Evolutionary conservation across 2,113 vertebrate species (phyloP).

Genomic region (Dipodomys stephensi): DNA sequence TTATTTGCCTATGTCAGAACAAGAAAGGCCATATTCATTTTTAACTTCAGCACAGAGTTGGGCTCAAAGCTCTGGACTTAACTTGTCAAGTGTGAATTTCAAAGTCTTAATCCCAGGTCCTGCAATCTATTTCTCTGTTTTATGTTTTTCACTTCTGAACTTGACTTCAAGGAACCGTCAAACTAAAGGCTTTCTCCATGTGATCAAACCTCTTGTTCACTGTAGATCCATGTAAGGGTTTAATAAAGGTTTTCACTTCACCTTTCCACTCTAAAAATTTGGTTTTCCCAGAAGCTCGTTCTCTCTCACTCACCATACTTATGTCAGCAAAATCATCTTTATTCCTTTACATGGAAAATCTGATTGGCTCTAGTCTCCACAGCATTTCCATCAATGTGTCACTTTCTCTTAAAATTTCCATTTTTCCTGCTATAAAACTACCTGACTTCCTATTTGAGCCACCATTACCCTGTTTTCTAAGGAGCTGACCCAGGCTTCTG

Average conservation of each 20-base stretch:
- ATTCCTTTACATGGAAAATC: constrained; percentile 38
- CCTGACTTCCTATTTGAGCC: background rate
- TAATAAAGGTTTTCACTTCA: constrained; percentile 71
- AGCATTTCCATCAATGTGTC: background rate
- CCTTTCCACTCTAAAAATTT: constrained; percentile 53
- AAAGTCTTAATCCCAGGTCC: constrained; percentile 79
- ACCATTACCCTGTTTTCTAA: constrained; percentile 23
- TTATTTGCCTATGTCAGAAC: constrained; percentile 81
- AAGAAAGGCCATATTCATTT: constrained; percentile 75
- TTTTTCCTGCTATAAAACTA: constrained; percentile 10
- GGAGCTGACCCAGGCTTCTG: background rate
- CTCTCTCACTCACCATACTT: background rate
- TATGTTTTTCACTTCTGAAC: constrained; percentile 65
- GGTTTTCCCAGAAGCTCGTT: constrained; percentile 30
- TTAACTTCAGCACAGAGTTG: constrained; percentile 71
- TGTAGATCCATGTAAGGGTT: constrained; percentile 68
- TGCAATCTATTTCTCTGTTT: constrained; percentile 70
- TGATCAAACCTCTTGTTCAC: constrained; percentile 74
- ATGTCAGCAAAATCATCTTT: constrained; percentile 1
- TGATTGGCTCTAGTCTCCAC: background rate
- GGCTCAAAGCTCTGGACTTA: constrained; percentile 78
- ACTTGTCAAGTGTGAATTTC: constrained; percentile 79
- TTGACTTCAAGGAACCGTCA: constrained; percentile 75
- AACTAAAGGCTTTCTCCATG: constrained; percentile 60
- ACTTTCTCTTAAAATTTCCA: background rate